Base-by-base conservation (phyloP, 2,797 vertebrate species). In the Alfaro cultratus region DNA sequence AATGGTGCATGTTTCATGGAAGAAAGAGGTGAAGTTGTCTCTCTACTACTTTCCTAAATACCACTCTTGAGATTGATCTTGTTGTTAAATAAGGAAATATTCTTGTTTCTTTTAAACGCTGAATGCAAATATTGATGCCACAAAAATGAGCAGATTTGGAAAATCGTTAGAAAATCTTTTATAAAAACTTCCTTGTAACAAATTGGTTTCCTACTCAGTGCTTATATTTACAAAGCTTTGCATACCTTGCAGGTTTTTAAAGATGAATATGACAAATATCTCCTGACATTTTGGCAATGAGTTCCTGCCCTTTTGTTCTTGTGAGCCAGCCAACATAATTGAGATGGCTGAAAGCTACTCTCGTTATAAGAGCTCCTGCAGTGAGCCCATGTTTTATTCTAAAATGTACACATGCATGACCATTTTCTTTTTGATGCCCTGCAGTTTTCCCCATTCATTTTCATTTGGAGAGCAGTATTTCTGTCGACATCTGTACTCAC, bases 251-350 rank as follows among this genome's bases (percentile, higher is more conserved):
- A 43, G 67, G 68, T 68, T 12, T 70, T 55, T 83, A 57, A 36
- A 75, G 79, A 77, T 57, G 23, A 76, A 75, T 55, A 71, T 80
- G 76, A 64, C 4, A 64, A 80, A 82, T 57, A 11, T 83, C 51
- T 84, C 64, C 53, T 51, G 73, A 87, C 72, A 84, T 73, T 79
- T 21, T 75, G 47, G 70, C 79, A 77, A 75, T 88, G 80, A 70
- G 76, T 82, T 36, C 55, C 53, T 41, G 49, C 49, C 60, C 72
- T 86, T 82, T 0, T 85, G 83, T 87, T 84, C 81, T 78, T 79
- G 83, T 34, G 73, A 41, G 78, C 68, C 81, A 86, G 67, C 49
- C 75, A 36, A 74, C 64, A 82, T 84, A 57, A 84, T 47, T 80
- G 47, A 84, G 83, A 39, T 53, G 70, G 81, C 79, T 79, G 64